phyloP scores from a whole-genome alignment of 2,797 vertebrate species.

The Chelmon rostratus region DNA sequence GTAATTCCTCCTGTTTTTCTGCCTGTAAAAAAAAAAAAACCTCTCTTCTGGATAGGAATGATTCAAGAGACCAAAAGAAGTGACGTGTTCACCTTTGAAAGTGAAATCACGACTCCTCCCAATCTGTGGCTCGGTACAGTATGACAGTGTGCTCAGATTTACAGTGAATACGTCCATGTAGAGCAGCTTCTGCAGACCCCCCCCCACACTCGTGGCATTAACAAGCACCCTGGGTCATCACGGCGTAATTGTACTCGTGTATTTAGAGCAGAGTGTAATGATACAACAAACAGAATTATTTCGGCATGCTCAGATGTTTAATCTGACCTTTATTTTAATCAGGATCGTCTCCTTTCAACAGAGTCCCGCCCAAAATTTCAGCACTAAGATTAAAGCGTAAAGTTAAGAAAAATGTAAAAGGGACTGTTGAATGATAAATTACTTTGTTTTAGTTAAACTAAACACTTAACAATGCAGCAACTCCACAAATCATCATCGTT shows the following conservation, averaged over 20 bases:
- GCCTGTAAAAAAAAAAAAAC: neutral
- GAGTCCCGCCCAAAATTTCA: neutral
- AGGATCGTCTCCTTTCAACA: neutral
- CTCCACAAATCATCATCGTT: too few species aligned
- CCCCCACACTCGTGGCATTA: neutral
- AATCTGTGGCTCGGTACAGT: slow-evolving; percentile 87
- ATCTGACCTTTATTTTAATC: too few species aligned
- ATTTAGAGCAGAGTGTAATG: neutral
- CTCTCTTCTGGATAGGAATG: slow-evolving; percentile 72
- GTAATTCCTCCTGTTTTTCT: slow-evolving; percentile 18
- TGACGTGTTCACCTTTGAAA: slow-evolving; percentile 65
- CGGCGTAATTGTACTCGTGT: too few species aligned
- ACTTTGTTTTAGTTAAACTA: too few species aligned
- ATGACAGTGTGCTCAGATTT: slow-evolving; percentile 43
- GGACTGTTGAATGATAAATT: too few species aligned
- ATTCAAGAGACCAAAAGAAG: slow-evolving; percentile 66
- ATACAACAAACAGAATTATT: neutral
- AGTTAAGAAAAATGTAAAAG: too few species aligned
- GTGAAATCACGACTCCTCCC: slow-evolving; percentile 63
- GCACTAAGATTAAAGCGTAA: neutral
- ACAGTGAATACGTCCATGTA: neutral
- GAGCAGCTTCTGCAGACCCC: slow-evolving; percentile 9
- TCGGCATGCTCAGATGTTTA: neutral
- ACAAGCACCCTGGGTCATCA: neutral
- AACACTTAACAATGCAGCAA: too few species aligned